phyloP scores from a whole-genome alignment of 2,888 invertebrate genomes.

The Noctua fimbriata region DNA sequence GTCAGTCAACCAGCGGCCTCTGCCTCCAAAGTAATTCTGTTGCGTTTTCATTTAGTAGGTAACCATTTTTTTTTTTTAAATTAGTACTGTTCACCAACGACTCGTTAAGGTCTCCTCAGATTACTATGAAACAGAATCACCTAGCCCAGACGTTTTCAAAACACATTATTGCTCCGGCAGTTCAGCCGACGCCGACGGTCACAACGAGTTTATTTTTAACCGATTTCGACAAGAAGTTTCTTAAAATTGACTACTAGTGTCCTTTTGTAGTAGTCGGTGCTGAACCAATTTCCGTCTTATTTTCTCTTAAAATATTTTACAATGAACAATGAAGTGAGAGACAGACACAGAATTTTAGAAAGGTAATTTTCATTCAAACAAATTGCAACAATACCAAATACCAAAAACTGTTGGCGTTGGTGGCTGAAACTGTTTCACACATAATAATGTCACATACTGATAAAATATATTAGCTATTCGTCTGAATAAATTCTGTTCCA shows the following conservation, averaged over 20 bases:
- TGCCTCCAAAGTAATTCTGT: background rate
- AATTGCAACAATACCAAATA: conserved; percentile 10
- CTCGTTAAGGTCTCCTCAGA: background rate
- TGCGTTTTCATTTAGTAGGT: background rate
- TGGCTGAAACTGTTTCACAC: background rate
- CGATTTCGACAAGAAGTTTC: background rate
- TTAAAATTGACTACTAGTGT: background rate
- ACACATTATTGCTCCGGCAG: background rate
- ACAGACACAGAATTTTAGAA: conserved; percentile 18
- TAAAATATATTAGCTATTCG: background rate
- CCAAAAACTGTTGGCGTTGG: background rate
- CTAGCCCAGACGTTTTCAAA: background rate
- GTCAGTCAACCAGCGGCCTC: background rate
- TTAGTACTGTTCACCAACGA: background rate
- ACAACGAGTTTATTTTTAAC: conserved; percentile 12
- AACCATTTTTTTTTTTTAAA: background rate
- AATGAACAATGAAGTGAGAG: conserved; percentile 29
- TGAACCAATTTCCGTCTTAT: conserved; percentile 7
- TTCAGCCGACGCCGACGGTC: background rate
- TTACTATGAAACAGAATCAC: conserved; percentile 14
- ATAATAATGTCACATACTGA: background rate
- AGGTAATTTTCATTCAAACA: background rate
- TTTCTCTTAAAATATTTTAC: conserved; percentile 39
- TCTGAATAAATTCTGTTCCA: background rate
- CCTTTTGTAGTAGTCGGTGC: background rate